phyloP scores from a whole-genome alignment of 2,888 invertebrate species.

The Dryomyza anilis region DNA sequence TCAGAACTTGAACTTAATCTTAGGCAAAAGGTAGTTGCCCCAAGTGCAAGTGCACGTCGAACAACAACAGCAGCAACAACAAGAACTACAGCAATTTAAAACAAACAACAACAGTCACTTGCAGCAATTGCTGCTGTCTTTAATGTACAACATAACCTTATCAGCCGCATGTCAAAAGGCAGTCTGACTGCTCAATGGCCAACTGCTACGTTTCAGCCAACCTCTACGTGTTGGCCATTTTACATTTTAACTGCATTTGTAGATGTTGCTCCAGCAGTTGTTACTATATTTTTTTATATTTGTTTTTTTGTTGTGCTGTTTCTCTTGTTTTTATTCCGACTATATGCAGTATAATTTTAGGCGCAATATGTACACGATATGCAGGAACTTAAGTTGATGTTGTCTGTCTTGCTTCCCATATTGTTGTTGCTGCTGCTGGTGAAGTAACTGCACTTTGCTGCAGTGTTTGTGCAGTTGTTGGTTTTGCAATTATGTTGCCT shows the following conservation, averaged over 20 bases:
- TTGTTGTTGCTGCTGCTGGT: neutral
- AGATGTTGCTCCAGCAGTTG: too few relatives aligned
- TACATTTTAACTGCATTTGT: neutral
- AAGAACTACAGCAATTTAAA: neutral
- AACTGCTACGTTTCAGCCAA: neutral
- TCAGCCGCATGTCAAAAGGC: neutral
- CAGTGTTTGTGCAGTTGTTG: neutral
- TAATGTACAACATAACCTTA: neutral
- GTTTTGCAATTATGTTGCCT: neutral
- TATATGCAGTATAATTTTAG: constrained; percentile 14
- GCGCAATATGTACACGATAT: neutral
- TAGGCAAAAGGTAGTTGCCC: neutral
- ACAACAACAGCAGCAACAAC: neutral
- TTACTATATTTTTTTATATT: too few relatives aligned
- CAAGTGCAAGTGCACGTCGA: too few relatives aligned
- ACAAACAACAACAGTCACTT: neutral
- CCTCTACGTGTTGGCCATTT: neutral
- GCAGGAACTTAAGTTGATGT: neutral
- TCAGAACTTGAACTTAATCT: constrained; percentile 11
- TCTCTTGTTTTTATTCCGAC: neutral
- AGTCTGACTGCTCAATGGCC: too few relatives aligned
- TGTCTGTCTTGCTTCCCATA: neutral
- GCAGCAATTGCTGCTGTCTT: neutral
- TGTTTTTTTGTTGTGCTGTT: neutral
- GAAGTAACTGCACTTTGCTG: constrained; percentile 14